Evolutionary conservation across 2,113 vertebrate species (phyloP), one percentile per base, ranked within the genome.

Genomic region (Neodontobutis hainanensis): DNA sequence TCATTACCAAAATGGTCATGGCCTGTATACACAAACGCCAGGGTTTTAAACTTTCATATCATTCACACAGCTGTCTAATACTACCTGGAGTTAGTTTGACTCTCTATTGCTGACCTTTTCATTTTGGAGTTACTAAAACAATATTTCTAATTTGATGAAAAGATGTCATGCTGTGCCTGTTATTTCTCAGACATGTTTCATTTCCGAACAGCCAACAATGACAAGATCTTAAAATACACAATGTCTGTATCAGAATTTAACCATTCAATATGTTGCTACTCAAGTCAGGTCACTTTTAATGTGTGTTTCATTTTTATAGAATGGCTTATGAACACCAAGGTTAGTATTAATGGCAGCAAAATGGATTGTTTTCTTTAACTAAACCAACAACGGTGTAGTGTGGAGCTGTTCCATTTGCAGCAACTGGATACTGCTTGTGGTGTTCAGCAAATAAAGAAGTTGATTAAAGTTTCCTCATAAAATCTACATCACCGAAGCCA

Each of bases 391-490:
- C 36, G 32, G 73, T 38, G 47, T 61, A 56, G 45, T 65, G 11
- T 48, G 65, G 58, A 68, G 58, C 76, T 72, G 36, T 82, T 87
- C 75, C 68, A 66, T 65, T 89, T 85, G 81, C 59, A 62, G 74
- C 65, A 83, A 83, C 65, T 79, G 53, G 68, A 88, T 75, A 72
- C 62, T 8, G 32, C 34, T 76, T 85, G 89, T 63, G 82, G 75
- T 82, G 60, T 82, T 85, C 65, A 72, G 77, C 65, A 85, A 88
- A 85, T 82, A 83, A 87, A 80, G 75, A 68, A 76, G 76, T 85
- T 88, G 81, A 84, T 85, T 82, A 90, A 83, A 78, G 60, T 81
- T 81, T 78, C 72, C 82, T 73, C 66, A 46, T 81, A 84, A 87
- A 90, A 71, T 81, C 73, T 59, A 4, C 27, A 52, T 35, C 65